Base-by-base conservation (phyloP, 2,888 invertebrate genomes). In the Suillia variegata region DNA sequence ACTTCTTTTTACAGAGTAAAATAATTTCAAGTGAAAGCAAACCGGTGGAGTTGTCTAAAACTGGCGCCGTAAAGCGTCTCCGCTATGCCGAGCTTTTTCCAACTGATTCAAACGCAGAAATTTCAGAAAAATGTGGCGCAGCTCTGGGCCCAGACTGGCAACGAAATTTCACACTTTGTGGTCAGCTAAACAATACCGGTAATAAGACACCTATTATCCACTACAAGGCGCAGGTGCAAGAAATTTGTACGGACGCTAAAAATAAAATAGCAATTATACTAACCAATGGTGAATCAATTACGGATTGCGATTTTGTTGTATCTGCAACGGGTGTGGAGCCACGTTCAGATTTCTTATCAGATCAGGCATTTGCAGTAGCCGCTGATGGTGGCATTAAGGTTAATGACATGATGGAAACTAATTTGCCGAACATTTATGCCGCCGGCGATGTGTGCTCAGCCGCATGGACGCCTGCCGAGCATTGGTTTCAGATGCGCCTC, bases 91-190 rank as follows among this genome's bases (percentile, higher is more conserved):
- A 89, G 69, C 86, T 86, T 64, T 77, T 77, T 45, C 64, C 82
- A 51, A 45, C 20, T 2, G 47, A 50, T 5, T 1, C 15, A 17
- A 18, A 48, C 1, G n/a, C 42, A 4, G 51, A 59, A 33, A n/a
- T 15, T 31, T 73, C 82, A 17, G 80, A 81, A 66, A 79, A 84
- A 70, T 86, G 84, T 62, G 97, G 98, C 12, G 93, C 96, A 63
- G 97, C 99, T 2, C 84, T 99, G 56, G 99, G 99, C 0, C 98
- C 98, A 8, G 97, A 99, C 83, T 99, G 99, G 99, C 92, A 93
- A 71, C 85, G 85, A 60, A 87, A 87, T 72, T 84, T 92, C 31
- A 81, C 86, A 54, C 86, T 89, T 59, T 60, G 55, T 13, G 70
- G 68, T 0, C 20, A 45, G 2, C 15, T 51, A 26, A 6, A 13